These are phyloP conservation scores for Agrotis exclamationis DNA, from an alignment of 2,888 invertebrate species.

Conservation along the genomic window DNA sequence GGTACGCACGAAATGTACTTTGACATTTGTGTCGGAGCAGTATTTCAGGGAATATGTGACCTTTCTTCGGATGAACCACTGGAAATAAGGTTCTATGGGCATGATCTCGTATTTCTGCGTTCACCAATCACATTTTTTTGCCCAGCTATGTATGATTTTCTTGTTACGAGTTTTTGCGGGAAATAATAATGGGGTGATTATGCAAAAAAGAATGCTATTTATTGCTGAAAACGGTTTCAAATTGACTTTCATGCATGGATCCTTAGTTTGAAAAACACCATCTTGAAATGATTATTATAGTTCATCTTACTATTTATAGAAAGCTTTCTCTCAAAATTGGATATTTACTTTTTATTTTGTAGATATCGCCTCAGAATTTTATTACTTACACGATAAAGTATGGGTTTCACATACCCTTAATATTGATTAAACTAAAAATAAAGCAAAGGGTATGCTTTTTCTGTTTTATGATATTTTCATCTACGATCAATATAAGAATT, in stretches of 20 bases:
- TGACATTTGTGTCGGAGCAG: conserved; percentile 12
- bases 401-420: conserved; percentile 5
- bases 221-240: too few species aligned
- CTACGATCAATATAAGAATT: conserved; percentile 22
- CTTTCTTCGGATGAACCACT: background rate
- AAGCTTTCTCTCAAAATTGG: conserved; percentile 43
- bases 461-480: conserved; percentile 26
- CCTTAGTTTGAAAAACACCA: background rate
- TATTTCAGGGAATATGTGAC: conserved; percentile 12
- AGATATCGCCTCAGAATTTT: conserved; percentile 17
- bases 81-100: too few species aligned
- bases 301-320: background rate
- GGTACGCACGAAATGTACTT: conserved; percentile 4
- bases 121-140: too few species aligned
- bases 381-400: conserved; percentile 26
- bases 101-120: too few species aligned
- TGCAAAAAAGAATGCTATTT: too few species aligned
- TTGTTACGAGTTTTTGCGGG: too few species aligned
- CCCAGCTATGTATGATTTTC: too few species aligned
- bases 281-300: background rate
- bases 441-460: conserved; percentile 2
- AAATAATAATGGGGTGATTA: too few species aligned
- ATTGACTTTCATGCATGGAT: background rate
- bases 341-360: conserved; percentile 32
- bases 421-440: conserved; percentile 50